Evolutionary conservation across 2,888 invertebrate species (phyloP).

Genomic region (Epinotia nisella): DNA sequence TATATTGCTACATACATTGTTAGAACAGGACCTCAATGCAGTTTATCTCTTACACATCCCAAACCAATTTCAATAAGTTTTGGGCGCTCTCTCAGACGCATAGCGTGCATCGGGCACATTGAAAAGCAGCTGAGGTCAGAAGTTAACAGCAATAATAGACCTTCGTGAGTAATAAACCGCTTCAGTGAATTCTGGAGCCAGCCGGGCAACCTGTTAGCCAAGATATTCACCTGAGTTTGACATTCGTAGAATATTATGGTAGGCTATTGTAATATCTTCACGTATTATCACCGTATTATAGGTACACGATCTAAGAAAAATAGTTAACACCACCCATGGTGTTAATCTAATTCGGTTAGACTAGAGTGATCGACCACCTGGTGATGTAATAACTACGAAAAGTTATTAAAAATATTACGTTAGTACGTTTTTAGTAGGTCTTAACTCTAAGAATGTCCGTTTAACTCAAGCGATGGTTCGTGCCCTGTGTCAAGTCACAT

Average conservation of each 20-base stretch:
- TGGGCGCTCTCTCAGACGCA: not conserved
- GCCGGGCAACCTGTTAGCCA: not conserved
- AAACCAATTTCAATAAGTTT: not conserved
- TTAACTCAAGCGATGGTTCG: too few species aligned
- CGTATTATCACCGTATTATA: not conserved
- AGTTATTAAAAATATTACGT: too few species aligned
- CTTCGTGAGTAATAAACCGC: slow-evolving; percentile 27
- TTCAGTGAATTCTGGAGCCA: slow-evolving; percentile 12
- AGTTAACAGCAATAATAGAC: not conserved
- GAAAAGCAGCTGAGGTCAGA: not conserved
- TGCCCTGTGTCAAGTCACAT: too few species aligned
- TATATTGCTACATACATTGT: slow-evolving; percentile 4
- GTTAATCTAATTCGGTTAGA: too few species aligned
- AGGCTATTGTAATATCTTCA: too few species aligned
- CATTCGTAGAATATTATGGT: too few species aligned
- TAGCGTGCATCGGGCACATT: not conserved
- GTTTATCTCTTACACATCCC: not conserved
- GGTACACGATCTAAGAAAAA: too few species aligned
- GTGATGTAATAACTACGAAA: too few species aligned
- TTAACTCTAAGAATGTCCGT: too few species aligned
- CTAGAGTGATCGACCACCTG: too few species aligned
- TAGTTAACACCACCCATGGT: too few species aligned
- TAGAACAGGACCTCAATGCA: not conserved
- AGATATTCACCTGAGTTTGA: not conserved
- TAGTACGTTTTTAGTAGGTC: too few species aligned